Evolutionary conservation across 2,888 invertebrate species (phyloP), one percentile per base, ranked within the genome.

Genomic region (Ethmia dodecea): DNA sequence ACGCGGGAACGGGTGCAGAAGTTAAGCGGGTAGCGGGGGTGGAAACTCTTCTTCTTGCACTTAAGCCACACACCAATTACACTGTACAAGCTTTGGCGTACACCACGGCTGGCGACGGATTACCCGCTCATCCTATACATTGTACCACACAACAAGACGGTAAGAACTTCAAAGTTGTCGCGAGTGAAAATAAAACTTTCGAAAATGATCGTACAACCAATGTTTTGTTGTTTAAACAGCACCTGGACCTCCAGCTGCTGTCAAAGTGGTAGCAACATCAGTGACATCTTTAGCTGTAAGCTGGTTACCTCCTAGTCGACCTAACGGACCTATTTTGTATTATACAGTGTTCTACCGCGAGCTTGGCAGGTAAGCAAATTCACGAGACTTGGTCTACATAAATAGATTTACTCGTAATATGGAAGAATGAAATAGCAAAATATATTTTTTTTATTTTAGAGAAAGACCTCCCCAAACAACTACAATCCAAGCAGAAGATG

Each of bases 81-180:
- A 95, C 95, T 26, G 88, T 96, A 41, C 91, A 94, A 59, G 94
- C 95, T 3, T 71, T 94, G 55, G 95, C 95, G 5, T 95, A 92
- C 60, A 96, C 96, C 0, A 90, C 92, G 3, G 93, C 92, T 1
- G 96, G 96, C 0, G 95, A 96, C 62, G 96, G 96, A 0, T 89
- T 93, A 8, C 88, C 94, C 44, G 94, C 94, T 58, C 84, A 88
- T 48, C 90, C 94, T 36, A 88, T 95, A 60, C 92, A 90, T 78
- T 94, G 96, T 64, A 89, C 89, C 40, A 96, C 96, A 2, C 93
- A 94, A 52, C 94, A 96, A 80, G 96, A 96, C 74, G 90, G 94
- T 94, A 71, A 81, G 77, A 56, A 5, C n/a, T n/a, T n/a, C n/a
- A n/a, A n/a, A n/a, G n/a, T n/a, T n/a, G n/a, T n/a, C n/a, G n/a